A percentile compares a stretch with the other conserved stretches of the same genome.
Conservation (phyloP, 1,140 invertebrate genomes). For the Drosophila nikananu region DNA sequence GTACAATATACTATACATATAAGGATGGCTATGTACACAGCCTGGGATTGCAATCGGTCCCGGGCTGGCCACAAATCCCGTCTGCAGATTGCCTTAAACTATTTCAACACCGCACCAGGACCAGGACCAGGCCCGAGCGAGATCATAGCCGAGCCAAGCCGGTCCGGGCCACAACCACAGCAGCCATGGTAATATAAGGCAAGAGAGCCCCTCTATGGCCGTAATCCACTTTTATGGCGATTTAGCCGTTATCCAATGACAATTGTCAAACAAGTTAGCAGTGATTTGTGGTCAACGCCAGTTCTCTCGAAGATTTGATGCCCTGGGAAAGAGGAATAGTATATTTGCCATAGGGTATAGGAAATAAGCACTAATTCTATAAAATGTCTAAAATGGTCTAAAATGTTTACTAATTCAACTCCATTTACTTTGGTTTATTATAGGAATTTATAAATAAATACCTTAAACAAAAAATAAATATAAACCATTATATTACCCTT, state of each 20-base stretch:
- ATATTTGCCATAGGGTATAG: neutral
- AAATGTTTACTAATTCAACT: neutral
- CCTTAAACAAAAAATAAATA: too few species aligned
- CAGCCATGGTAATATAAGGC: conserved; percentile 15
- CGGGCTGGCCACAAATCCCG: conserved; percentile 30
- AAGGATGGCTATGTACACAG: conserved; percentile 12
- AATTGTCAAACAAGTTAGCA: conserved; percentile 37
- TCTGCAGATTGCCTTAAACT: conserved; percentile 41
- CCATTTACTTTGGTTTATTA: too few species aligned
- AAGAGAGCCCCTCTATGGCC: conserved; percentile 30
- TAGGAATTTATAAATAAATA: neutral
- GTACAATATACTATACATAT: neutral
- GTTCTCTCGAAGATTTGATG: neutral
- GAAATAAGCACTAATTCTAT: too few species aligned
- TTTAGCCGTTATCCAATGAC: conserved; percentile 51
- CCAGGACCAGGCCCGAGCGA: neutral
- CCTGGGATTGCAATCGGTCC: conserved; percentile 33
- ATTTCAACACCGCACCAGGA: conserved; percentile 11
- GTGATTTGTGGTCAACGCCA: conserved; percentile 18
- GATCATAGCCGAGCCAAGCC: conserved; percentile 32
- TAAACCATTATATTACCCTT: too few species aligned
- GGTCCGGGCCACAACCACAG: conserved; percentile 22
- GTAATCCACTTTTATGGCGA: conserved; percentile 50
- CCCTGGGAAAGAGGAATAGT: conserved; percentile 1
- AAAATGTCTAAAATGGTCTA: neutral